phyloP scores from a whole-genome alignment of 2,113 vertebrate species.

The Martes martes region DNA sequence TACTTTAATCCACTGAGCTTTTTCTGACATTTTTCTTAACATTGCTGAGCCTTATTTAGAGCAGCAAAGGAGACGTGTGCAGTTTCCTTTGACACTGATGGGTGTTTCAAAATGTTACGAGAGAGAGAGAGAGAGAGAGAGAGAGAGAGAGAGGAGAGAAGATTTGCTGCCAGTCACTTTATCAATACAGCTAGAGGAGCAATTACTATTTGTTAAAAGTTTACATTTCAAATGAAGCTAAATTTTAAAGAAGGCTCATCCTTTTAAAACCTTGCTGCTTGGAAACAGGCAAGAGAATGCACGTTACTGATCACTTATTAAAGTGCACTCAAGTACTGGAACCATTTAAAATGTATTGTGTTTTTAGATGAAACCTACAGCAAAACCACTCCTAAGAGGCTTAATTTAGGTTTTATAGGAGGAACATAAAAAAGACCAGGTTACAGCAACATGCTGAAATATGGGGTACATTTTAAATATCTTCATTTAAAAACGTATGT shows the following conservation, averaged over 20 bases:
- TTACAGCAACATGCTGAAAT: conserved; percentile 74
- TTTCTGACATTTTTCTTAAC: conserved; percentile 79
- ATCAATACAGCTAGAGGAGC: conserved; percentile 47
- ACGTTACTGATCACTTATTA: not conserved
- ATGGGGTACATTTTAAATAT: conserved; percentile 76
- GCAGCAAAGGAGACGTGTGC: conserved; percentile 73
- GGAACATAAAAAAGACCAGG: conserved; percentile 77
- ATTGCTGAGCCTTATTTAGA: conserved; percentile 82
- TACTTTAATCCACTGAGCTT: conserved; percentile 81
- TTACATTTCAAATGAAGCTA: conserved; percentile 78
- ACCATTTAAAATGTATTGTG: conserved; percentile 75
- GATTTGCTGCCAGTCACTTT: conserved; percentile 77
- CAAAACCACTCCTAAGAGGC: conserved; percentile 72
- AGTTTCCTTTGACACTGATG: conserved; percentile 83
- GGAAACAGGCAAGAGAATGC: not conserved
- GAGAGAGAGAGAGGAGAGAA: not conserved
- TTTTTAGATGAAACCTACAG: conserved; percentile 69
- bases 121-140: not conserved
- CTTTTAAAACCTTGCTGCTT: not conserved
- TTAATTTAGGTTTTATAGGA: conserved; percentile 82
- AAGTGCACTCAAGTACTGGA: not conserved
- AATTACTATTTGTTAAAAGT: conserved; percentile 77
- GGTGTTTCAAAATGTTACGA: conserved; percentile 78
- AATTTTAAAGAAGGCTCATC: conserved; percentile 59
- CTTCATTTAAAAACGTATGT: conserved; percentile 74